Percentiles rank a stretch among this genome's conserved stretches.
These are phyloP conservation scores for Romanogobio albipinnatus DNA, from an alignment of 2,113 vertebrate genomes.

Conservation along the genomic window DNA sequence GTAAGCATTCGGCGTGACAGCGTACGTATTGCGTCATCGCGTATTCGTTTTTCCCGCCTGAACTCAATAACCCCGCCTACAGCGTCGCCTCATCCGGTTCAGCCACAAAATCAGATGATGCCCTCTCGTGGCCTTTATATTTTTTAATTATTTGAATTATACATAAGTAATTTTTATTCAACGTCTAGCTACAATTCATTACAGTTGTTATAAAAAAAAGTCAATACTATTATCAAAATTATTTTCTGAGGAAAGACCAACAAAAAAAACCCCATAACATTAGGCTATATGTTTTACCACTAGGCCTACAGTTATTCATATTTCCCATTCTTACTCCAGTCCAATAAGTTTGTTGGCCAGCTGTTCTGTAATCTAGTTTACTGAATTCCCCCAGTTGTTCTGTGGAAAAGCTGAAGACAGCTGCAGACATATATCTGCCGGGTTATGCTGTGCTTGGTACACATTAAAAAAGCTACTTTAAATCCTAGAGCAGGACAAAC, in stretches of 20 bases:
- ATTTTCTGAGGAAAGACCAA: background rate
- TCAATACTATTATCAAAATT: background rate
- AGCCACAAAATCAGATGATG: background rate
- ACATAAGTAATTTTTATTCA: too few species aligned
- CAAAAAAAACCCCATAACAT: too few species aligned
- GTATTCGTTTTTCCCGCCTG: constrained; percentile 31
- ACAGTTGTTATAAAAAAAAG: too few species aligned
- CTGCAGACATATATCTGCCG: constrained; percentile 4
- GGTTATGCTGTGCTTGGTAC: background rate
- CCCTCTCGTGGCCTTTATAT: background rate
- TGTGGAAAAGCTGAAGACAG: background rate
- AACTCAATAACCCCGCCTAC: background rate
- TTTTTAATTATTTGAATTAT: too few species aligned
- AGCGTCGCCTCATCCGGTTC: background rate
- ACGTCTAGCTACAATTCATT: too few species aligned
- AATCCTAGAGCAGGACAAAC: background rate
- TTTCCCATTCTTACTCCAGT: background rate
- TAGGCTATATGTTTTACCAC: background rate
- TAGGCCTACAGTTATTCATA: background rate
- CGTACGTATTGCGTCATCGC: background rate
- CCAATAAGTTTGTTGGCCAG: background rate
- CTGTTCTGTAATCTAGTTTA: background rate
- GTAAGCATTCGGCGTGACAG: background rate
- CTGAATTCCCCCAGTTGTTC: background rate
- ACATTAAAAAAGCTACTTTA: background rate